Base-by-base conservation (phyloP, 2,888 invertebrate species). In the Notodonta dromedarius region DNA sequence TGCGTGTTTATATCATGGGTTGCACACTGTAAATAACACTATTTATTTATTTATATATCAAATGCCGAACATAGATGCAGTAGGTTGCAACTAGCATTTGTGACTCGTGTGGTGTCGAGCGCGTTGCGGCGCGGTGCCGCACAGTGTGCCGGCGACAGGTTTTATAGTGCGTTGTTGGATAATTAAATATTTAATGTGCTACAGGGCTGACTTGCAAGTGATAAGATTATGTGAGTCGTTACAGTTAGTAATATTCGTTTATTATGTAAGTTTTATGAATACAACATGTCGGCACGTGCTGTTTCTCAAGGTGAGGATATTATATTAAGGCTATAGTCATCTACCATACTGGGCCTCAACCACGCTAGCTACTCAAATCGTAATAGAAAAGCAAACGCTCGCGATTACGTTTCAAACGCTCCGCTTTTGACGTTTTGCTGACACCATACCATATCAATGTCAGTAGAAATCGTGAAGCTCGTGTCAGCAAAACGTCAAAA, bases 141-240 rank as follows among this genome's bases (percentile, higher is more conserved):
- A 6, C 46, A n/a, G 46, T 50, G 16, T 9, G 50, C 6, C 11
- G 16, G n/a, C 14, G 40, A 40, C 40, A 14, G 40, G 55, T 55
- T 55, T 40, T 55, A 55, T 40, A 55, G 35, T 40, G 55, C 40
- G 11, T 40, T 16, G 13, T 55, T 40, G 12, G 5, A 8, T 50
- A 53, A 40, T 55, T 55, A 39, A 40, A 55, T 55, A 55, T 55
- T 55, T 55, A 40, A 40, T 14, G 55, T 55, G 16, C 40, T 35
- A 6, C 35, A 32, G n/a, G 32, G 24, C 12, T 53, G 53, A 51
- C 51, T 46, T 46, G n/a, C 1, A 46, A 46, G n/a, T 50, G 50
- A 52, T 52, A 52, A 52, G 52, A 52, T 32, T 32, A 24, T 24
- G 51, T 24, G 51, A 24, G 54, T 5, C 55, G 40, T 55, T 55